A percentile compares a stretch with the other conserved stretches of the same genome.
Conservation (phyloP, 2,888 invertebrate species). For the Sphinx pinastri region DNA sequence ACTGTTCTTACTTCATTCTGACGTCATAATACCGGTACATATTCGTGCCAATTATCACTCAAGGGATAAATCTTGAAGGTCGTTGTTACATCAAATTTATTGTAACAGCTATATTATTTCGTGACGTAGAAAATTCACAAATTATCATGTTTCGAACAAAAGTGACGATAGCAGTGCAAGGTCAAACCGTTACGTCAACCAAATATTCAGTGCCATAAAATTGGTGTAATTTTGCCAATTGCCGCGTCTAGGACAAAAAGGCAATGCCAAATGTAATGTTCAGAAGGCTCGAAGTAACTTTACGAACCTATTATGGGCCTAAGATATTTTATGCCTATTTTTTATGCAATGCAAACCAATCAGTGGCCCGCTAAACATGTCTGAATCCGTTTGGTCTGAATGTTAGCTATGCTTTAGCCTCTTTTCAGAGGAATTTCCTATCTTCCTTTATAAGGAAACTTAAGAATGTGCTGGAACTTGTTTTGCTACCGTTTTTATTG, state of each 20-base stretch:
- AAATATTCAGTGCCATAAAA: not conserved
- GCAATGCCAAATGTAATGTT: not conserved
- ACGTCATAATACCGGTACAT: too few species aligned
- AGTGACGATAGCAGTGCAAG: not conserved
- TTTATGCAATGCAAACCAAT: too few species aligned
- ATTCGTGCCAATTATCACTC: too few species aligned
- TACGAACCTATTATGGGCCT: too few species aligned
- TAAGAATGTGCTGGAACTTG: not conserved
- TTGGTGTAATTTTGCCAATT: not conserved
- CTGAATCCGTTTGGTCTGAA: too few species aligned
- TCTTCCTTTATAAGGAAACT: not conserved
- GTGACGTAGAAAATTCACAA: not conserved
- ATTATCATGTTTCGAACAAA: constrained; percentile 1
- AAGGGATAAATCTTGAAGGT: too few species aligned
- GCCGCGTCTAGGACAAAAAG: not conserved
- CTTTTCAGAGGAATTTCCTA: not conserved
- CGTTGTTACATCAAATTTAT: not conserved
- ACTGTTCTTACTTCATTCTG: too few species aligned
- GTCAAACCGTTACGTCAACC: not conserved
- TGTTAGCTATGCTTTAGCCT: too few species aligned
- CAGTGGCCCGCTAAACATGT: too few species aligned
- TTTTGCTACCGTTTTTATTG: not conserved
- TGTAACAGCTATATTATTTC: not conserved
- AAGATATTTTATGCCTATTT: too few species aligned
- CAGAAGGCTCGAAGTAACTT: too few species aligned